These are phyloP conservation scores for Blastobasis lacticolella DNA, from an alignment of 2,888 invertebrate species.

Conservation along the genomic window DNA sequence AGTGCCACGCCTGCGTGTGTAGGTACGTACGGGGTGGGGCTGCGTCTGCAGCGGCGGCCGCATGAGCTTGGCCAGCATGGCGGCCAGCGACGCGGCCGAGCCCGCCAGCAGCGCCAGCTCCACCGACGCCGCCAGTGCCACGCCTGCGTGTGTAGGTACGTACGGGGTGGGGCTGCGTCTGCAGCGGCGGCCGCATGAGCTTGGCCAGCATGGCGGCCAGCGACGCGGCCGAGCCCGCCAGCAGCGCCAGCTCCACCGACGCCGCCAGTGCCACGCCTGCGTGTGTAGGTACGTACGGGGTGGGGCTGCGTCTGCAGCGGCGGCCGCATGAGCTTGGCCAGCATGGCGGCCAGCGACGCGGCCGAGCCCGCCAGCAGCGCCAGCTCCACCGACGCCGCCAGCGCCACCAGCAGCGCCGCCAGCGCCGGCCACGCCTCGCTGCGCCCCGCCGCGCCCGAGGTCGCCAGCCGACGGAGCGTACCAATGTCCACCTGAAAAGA, in stretches of 20 bases:
- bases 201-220: slow-evolving; percentile 77
- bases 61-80: slow-evolving; percentile 79
- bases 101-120: slow-evolving; percentile 77
- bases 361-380: slow-evolving; percentile 72
- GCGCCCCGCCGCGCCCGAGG: slow-evolving; percentile 31
- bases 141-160: neutral
- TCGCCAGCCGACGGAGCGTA: slow-evolving; percentile 47
- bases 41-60: slow-evolving; percentile 66
- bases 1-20: neutral
- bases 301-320: slow-evolving; percentile 34
- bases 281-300: slow-evolving; percentile 16
- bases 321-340: slow-evolving; percentile 81
- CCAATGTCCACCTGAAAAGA: slow-evolving; percentile 66
- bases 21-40: slow-evolving; percentile 26
- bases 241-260: slow-evolving; percentile 79
- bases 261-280: slow-evolving; percentile 68
- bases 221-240: slow-evolving; percentile 76
- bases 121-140: slow-evolving; percentile 76
- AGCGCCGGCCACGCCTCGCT: slow-evolving; percentile 78
- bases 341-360: slow-evolving; percentile 76
- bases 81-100: slow-evolving; percentile 76
- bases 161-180: slow-evolving; percentile 28
- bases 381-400: slow-evolving; percentile 74
- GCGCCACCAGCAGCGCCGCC: slow-evolving; percentile 81
- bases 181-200: slow-evolving; percentile 77